phyloP scores from a whole-genome alignment of 1,140 invertebrate species.

The Drosophila simulans region DNA sequence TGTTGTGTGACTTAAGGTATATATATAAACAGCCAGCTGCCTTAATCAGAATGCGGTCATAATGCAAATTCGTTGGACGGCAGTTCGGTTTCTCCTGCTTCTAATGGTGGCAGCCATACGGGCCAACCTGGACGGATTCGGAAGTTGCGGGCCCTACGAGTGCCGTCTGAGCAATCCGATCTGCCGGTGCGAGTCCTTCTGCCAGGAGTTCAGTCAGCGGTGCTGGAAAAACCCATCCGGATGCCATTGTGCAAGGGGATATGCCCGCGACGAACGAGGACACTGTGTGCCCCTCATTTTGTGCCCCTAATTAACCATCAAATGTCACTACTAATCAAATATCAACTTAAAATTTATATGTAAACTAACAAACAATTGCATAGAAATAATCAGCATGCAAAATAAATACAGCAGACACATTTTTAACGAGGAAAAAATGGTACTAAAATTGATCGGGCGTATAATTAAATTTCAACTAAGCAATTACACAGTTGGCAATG shows the following conservation, averaged over 20 bases:
- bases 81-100: background rate
- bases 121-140: conserved; percentile 1
- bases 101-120: background rate
- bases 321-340: no score
- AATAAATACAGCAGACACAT: no score
- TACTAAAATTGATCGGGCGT: background rate
- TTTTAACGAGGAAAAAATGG: background rate
- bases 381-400: background rate
- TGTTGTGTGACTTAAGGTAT: no score
- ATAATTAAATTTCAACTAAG: conserved; percentile 12
- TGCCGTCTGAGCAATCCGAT: conserved; percentile 8
- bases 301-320: conserved; percentile 2
- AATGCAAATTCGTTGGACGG: background rate
- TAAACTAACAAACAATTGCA: background rate
- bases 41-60: background rate
- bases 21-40: background rate
- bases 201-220: conserved; percentile 12
- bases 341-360: background rate
- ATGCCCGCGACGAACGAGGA: conserved; percentile 16
- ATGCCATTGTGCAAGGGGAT: conserved; percentile 35
- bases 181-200: conserved; percentile 35
- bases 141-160: conserved; percentile 24
- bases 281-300: conserved; percentile 21
- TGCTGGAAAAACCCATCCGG: conserved; percentile 34
- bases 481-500: no score